phyloP scores from a whole-genome alignment of 2,113 vertebrate species.

The Macrotis lagotis region DNA sequence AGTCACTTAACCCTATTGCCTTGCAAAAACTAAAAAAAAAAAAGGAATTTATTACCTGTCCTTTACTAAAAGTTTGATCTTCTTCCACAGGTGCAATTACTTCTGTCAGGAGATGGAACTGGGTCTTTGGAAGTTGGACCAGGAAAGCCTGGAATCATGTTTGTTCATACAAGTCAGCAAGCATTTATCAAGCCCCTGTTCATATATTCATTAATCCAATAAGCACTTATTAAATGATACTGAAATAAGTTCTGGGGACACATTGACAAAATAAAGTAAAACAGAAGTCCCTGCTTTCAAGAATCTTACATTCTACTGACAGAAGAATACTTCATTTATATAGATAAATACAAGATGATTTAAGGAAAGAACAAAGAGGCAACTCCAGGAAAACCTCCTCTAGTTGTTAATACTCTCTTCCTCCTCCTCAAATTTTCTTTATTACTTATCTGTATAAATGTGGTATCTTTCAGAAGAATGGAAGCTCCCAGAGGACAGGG shows the following conservation, averaged over 20 bases:
- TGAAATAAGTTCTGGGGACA: not conserved
- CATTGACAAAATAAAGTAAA: not conserved
- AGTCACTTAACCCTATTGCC: too few species aligned
- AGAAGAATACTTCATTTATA: not conserved
- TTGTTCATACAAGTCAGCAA: not conserved
- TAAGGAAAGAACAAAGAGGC: not conserved
- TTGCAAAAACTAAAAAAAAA: too few species aligned
- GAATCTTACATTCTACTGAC: not conserved
- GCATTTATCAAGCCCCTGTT: too few species aligned
- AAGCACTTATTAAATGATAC: not conserved
- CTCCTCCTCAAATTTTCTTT: not conserved
- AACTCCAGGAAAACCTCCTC: not conserved
- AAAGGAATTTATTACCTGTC: too few species aligned
- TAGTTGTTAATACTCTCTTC: not conserved
- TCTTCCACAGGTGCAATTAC: not conserved
- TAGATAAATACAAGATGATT: not conserved
- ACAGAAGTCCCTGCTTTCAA: not conserved
- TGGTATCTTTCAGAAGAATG: not conserved
- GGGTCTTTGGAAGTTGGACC: not conserved
- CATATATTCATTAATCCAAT: not conserved
- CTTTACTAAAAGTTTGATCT: not conserved
- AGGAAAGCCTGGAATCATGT: not conserved
- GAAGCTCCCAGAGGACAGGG: not conserved
- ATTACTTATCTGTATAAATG: not conserved
- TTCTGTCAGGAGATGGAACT: not conserved